Evolutionary conservation across 2,113 vertebrate species (phyloP), one percentile per base, ranked within the genome.

Genomic region (Falco punctatus): DNA sequence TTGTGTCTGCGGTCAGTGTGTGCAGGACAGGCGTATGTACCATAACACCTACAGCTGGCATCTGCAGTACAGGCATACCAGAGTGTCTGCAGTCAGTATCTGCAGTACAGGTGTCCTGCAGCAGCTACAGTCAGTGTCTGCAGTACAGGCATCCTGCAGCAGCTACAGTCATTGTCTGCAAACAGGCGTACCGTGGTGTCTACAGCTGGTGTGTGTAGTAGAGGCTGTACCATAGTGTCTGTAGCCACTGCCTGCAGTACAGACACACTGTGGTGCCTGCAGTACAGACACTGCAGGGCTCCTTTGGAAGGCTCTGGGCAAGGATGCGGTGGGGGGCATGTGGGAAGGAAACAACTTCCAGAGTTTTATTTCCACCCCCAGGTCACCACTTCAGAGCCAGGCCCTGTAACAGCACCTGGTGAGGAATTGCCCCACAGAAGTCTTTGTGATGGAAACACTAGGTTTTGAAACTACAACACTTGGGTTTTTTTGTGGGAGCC

Each of bases 341-440:
- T 0, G 1, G 23, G 18, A 40, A 81, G 9, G 26, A 88, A 62
- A 30, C 0, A 0, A 21, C 30, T 82, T 27, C 49, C 0, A 2
- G 35, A 28, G 27, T 6, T 35, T 66, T 66, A 61, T 86, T 83
- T 66, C 35, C 62, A 10, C 28, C 12, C 7, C 10, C 5, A 4
- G 5, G 11, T 80, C 40, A 44, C 9, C 14, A n/a, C 14, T 74
- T 82, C 44, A 72, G 85, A 85, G 73, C 52, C 42, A 66, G 44
- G 26, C 33, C 3, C 13, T 19, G 2, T 59, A 51, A 59, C 15
- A 44, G 30, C 79, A 52, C 18, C 26, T 1, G 0, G 20, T 27
- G 10, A 18, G n/a, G 23, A 72, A 32, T 22, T 85, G 62, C 32
- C 48, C 8, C 1, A 58, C 18, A 5, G 55, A 82, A 67, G 32